A percentile compares a stretch with the other conserved stretches of the same genome.
Evolutionary conservation across 2,113 vertebrate species (phyloP).

Genomic region (Cnemophilus loriae): DNA sequence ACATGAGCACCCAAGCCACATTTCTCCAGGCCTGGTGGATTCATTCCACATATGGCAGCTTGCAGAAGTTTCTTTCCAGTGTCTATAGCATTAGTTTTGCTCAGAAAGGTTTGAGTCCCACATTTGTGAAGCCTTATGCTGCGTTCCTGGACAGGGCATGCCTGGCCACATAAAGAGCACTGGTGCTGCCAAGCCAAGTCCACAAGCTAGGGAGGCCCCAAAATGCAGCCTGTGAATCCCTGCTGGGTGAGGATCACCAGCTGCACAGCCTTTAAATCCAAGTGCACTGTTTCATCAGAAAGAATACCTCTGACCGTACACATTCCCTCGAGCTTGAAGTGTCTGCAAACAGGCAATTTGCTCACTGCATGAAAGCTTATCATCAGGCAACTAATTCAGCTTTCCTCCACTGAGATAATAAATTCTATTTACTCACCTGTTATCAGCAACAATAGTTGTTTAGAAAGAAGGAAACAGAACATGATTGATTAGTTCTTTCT

Average conservation of each 20-base stretch:
- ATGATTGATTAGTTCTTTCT: constrained; percentile 37
- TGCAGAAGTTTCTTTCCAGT: background rate
- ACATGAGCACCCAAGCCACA: background rate
- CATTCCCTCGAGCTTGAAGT: background rate
- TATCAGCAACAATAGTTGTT: constrained; percentile 36
- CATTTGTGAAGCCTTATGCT: background rate
- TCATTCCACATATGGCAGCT: background rate
- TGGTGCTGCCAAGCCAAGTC: background rate
- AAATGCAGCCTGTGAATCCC: background rate
- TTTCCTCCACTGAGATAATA: constrained; percentile 12
- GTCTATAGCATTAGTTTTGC: background rate
- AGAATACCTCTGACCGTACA: background rate
- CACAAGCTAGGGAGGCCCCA: background rate
- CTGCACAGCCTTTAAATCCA: background rate
- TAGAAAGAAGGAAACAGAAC: background rate
- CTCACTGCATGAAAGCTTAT: background rate
- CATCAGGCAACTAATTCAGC: constrained; percentile 26
- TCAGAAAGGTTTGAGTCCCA: background rate
- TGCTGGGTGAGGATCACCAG: background rate
- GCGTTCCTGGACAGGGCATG: background rate
- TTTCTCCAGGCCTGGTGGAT: background rate
- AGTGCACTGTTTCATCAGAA: background rate
- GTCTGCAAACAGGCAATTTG: constrained; percentile 12
- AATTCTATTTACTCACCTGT: constrained; percentile 51
- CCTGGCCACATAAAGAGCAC: background rate